phyloP scores from a whole-genome alignment of 2,797 vertebrate genomes.

The Varecia variegata region DNA sequence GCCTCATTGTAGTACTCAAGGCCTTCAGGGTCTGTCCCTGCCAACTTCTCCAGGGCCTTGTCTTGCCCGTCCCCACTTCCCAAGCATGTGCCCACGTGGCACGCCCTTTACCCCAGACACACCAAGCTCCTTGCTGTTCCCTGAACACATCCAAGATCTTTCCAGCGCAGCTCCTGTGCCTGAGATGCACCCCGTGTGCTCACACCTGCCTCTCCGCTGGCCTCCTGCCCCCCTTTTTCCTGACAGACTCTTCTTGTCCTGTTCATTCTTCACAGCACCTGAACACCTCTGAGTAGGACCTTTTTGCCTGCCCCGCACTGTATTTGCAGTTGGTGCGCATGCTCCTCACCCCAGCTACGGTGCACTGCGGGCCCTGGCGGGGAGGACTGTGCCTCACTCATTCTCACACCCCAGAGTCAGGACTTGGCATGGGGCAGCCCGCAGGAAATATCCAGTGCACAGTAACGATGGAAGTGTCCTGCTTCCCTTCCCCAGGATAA shows the following conservation, averaged over 20 bases:
- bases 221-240: not conserved
- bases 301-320: not conserved
- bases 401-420: not conserved
- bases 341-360: not conserved
- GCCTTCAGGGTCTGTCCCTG: not conserved
- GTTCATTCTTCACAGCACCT: not conserved
- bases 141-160: not conserved
- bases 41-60: not conserved
- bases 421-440: not conserved
- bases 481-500: conserved; percentile 89
- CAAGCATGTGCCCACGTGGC: not conserved
- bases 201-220: not conserved
- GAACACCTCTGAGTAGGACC: not conserved
- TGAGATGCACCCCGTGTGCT: not conserved
- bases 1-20: not conserved
- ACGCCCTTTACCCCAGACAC: not conserved
- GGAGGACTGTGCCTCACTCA: not conserved
- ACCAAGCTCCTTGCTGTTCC: not conserved
- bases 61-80: not conserved
- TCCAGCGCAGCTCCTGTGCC: not conserved
- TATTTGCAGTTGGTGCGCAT: fast-evolving
- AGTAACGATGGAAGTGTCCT: not conserved
- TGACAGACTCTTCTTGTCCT: not conserved
- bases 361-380: not conserved
- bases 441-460: not conserved